Conservation (phyloP, 1,140 invertebrate genomes). For the Ceratoteleas bidentatus region DNA sequence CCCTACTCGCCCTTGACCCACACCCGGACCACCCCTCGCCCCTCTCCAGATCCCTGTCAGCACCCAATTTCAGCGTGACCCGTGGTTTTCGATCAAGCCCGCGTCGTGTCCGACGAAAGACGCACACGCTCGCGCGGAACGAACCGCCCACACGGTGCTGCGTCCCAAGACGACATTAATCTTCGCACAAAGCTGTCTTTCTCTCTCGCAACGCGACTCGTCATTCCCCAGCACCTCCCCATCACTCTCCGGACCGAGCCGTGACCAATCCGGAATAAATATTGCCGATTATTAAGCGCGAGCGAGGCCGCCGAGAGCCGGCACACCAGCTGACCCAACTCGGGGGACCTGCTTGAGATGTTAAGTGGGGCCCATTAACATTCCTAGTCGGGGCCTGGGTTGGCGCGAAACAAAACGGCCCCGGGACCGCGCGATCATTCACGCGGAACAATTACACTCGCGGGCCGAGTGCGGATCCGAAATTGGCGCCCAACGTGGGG, state of each 20-base stretch:
- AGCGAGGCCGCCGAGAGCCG: conserved; percentile 46
- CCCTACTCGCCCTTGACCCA: too few species aligned
- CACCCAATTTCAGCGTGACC: conserved; percentile 52
- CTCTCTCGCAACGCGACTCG: conserved; percentile 64
- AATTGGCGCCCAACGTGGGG: not conserved
- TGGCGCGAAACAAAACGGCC: conserved; percentile 12
- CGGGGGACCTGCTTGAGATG: conserved; percentile 76
- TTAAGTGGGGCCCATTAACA: conserved; percentile 81
- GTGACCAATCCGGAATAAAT: conserved; percentile 81
- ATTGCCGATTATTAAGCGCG: conserved; percentile 80
- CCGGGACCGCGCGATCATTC: conserved; percentile 29
- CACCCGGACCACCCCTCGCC: too few species aligned
- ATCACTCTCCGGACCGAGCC: conserved; percentile 78
- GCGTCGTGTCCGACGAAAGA: conserved; percentile 63
- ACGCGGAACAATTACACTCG: conserved; percentile 38
- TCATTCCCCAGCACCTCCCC: conserved; percentile 73
- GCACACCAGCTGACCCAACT: conserved; percentile 55
- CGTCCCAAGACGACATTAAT: conserved; percentile 76
- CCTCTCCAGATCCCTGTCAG: conserved; percentile 29
- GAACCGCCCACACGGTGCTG: conserved; percentile 62
- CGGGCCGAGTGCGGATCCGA: not conserved
- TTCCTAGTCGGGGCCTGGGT: conserved; percentile 64
- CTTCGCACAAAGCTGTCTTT: conserved; percentile 72
- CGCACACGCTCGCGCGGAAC: conserved; percentile 47
- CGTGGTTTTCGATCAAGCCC: conserved; percentile 63